Percentiles rank a stretch among this genome's conserved stretches.
These are phyloP conservation scores for Priocnemis perturbator DNA, from an alignment of 2,888 invertebrate species.

Conservation along the genomic window DNA sequence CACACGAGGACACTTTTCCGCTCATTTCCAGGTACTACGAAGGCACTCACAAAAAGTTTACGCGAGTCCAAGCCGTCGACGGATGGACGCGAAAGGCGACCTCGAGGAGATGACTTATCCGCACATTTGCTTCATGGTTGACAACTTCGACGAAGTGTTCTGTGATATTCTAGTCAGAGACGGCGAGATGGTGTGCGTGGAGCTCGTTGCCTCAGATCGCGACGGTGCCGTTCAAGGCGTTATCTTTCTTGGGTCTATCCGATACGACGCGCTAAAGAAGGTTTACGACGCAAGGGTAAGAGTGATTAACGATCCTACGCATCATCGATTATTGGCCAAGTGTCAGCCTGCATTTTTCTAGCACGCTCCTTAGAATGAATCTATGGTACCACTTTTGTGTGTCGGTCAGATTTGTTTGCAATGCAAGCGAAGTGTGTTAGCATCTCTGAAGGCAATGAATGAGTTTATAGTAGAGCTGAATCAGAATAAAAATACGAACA, in stretches of 20 bases:
- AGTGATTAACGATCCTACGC: conserved; percentile 35
- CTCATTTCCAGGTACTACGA: conserved; percentile 64
- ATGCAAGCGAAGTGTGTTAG: no score
- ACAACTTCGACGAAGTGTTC: conserved; percentile 99
- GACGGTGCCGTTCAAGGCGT: conserved; percentile 92
- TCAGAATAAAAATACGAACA: no score
- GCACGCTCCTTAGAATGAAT: no score
- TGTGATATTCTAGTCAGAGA: conserved; percentile 97
- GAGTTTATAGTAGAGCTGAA: no score
- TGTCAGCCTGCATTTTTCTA: not conserved
- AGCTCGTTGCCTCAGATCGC: conserved; percentile 94
- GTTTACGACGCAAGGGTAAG: conserved; percentile 96
- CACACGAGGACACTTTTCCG: not conserved
- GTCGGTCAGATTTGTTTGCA: no score
- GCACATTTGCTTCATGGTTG: conserved; percentile 99
- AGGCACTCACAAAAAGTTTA: conserved; percentile 85
- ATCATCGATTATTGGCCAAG: not conserved
- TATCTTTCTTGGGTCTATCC: conserved; percentile 97
- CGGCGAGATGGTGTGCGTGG: conserved; percentile 99
- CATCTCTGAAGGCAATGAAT: no score
- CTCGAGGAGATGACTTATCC: conserved; percentile 99
- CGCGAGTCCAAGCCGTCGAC: conserved; percentile 96
- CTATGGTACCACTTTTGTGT: no score
- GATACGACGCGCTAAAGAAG: conserved; percentile 97
- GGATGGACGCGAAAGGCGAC: conserved; percentile 99